These are phyloP conservation scores for Oithona nana DNA, from an alignment of 2,888 invertebrate genomes.

Conservation along the genomic window DNA sequence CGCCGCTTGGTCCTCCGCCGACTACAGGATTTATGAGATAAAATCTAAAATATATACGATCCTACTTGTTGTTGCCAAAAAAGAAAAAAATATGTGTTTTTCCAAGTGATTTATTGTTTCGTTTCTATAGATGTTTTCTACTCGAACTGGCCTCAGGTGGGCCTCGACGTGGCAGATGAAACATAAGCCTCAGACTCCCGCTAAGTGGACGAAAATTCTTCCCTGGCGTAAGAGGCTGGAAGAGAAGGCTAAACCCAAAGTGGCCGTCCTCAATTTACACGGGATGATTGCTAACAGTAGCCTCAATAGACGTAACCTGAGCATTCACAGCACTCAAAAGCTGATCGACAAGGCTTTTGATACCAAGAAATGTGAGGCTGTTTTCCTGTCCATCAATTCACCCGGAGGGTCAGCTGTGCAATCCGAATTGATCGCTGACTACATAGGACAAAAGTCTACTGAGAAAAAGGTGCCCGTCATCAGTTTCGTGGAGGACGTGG, in stretches of 20 bases:
- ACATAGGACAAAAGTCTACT: neutral
- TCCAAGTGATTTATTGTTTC: no score
- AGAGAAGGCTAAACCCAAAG: neutral
- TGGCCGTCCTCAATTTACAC: neutral
- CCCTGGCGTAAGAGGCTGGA: neutral
- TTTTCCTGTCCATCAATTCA: conserved; percentile 1
- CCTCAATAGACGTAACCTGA: neutral
- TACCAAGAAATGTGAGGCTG: neutral
- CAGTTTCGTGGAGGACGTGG: conserved; percentile 5
- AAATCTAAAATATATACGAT: no score
- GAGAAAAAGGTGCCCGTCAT: conserved; percentile 1
- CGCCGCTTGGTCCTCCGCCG: no score
- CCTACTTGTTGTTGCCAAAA: no score
- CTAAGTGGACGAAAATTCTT: neutral
- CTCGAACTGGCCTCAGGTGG: no score
- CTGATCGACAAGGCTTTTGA: neutral
- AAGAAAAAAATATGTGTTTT: no score
- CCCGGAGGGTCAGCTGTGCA: conserved; percentile 6
- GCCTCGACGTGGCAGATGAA: neutral
- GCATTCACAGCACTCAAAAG: neutral
- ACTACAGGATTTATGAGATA: no score
- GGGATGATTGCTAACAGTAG: neutral
- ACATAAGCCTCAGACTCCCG: neutral
- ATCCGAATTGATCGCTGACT: neutral
- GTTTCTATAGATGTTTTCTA: no score